A percentile compares a stretch with the other conserved stretches of the same genome.
phyloP scores from a whole-genome alignment of 2,797 vertebrate species.

The Malacoctenus gilli region DNA sequence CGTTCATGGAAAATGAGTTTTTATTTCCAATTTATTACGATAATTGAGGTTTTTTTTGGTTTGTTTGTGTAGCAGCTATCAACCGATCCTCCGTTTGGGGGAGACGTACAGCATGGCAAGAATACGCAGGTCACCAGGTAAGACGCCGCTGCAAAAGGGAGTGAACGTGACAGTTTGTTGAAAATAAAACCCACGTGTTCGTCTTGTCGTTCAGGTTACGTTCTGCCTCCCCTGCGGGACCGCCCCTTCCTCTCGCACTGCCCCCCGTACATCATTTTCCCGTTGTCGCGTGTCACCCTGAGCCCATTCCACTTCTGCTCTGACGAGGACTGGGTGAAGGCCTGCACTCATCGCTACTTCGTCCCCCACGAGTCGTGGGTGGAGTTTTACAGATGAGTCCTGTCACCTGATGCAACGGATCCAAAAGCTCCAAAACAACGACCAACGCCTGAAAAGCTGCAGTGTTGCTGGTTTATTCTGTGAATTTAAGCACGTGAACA shows the following conservation, averaged over 20 bases:
- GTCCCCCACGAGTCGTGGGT: conserved; percentile 62
- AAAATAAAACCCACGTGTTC: neutral
- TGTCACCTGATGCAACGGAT: no score
- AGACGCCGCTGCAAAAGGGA: neutral
- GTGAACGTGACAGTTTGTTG: no score
- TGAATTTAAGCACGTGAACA: conserved; percentile 8
- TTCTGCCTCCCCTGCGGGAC: conserved; percentile 60
- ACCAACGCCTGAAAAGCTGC: neutral
- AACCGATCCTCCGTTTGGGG: conserved; percentile 67
- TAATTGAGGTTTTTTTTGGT: conserved; percentile 14
- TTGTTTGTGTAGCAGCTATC: conserved; percentile 41
- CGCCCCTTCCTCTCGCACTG: conserved; percentile 59
- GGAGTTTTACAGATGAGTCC: conserved; percentile 73
- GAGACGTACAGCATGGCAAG: conserved; percentile 72
- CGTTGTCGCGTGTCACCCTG: conserved; percentile 62
- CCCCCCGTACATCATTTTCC: conserved; percentile 64
- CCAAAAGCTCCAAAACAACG: no score
- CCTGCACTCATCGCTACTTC: conserved; percentile 59
- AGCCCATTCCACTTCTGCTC: conserved; percentile 54
- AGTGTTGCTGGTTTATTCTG: conserved; percentile 37
- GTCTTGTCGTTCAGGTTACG: conserved; percentile 44
- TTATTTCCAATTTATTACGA: no score
- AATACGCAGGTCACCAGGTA: conserved; percentile 46
- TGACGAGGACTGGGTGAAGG: conserved; percentile 42
- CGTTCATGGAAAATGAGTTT: neutral